phyloP scores from a whole-genome alignment of 2,888 invertebrate species.

The Drosophila vallismaia region DNA sequence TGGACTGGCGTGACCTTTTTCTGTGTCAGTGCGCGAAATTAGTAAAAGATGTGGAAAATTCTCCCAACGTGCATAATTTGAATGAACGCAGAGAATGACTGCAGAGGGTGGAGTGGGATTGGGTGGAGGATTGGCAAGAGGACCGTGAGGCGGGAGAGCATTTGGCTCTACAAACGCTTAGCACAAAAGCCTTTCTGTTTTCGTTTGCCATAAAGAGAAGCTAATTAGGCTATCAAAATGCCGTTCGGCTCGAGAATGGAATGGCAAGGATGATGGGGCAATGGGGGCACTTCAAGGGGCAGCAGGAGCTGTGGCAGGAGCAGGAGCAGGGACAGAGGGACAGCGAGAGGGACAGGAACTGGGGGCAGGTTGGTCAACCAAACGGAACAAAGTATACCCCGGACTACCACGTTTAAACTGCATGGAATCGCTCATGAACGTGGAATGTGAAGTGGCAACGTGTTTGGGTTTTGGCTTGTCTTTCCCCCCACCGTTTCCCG shows the following conservation, averaged over 20 bases:
- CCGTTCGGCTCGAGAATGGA: constrained; percentile 41
- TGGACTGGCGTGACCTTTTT: constrained; percentile 66
- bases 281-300: constrained; percentile 3
- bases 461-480: constrained; percentile 41
- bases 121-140: background rate
- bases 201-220: constrained; percentile 66
- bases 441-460: constrained; percentile 46
- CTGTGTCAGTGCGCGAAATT: constrained; percentile 69
- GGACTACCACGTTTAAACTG: constrained; percentile 41
- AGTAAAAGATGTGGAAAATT: constrained; percentile 73
- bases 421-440: constrained; percentile 32
- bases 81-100: constrained; percentile 48
- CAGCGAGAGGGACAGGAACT: background rate
- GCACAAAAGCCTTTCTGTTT: constrained; percentile 67
- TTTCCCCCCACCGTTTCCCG: constrained; percentile 21
- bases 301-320: background rate
- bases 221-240: constrained; percentile 78
- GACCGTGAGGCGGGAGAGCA: background rate
- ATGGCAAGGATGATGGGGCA: background rate
- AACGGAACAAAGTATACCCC: constrained; percentile 60
- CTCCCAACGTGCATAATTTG: constrained; percentile 70
- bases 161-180: constrained; percentile 65
- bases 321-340: constrained; percentile 12
- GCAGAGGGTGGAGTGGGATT: background rate
- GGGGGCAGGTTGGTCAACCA: constrained; percentile 38